Evolutionary conservation across 2,888 invertebrate genomes (phyloP).

Genomic region (Galerucella pusilla): DNA sequence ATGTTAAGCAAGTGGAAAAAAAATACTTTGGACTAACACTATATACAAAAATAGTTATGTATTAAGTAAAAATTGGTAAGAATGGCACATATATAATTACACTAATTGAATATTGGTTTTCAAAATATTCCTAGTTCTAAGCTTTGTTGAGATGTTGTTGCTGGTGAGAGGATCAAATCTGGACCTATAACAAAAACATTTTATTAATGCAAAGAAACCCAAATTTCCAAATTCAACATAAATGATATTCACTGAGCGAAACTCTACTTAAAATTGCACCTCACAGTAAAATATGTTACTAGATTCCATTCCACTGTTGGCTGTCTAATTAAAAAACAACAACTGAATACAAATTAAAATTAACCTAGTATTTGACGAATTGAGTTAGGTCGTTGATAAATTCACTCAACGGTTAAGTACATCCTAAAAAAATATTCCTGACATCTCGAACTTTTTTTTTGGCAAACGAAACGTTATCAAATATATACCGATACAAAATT

Average conservation of each 20-base stretch:
- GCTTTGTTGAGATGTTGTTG: constrained; percentile 58
- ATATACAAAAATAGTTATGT: neutral
- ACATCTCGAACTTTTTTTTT: too few relatives aligned
- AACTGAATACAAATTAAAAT: too few relatives aligned
- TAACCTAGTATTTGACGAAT: too few relatives aligned
- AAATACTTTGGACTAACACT: too few relatives aligned
- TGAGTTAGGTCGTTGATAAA: too few relatives aligned
- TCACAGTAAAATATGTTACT: neutral
- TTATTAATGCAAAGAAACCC: neutral
- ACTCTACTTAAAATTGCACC: neutral
- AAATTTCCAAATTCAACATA: neutral
- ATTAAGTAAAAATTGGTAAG: neutral
- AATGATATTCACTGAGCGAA: neutral
- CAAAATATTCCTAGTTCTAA: constrained; percentile 49
- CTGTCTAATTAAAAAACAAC: too few relatives aligned
- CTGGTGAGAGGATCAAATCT: constrained; percentile 62
- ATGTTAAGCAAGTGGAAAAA: too few relatives aligned
- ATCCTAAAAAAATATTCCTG: too few relatives aligned
- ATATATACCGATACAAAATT: too few relatives aligned
- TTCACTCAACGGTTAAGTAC: too few relatives aligned
- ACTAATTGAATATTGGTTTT: neutral
- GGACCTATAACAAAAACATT: constrained; percentile 61
- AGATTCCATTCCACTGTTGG: too few relatives aligned
- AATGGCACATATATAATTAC: constrained; percentile 19
- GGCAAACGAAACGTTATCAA: too few relatives aligned